Base-by-base conservation (phyloP, 2,797 vertebrate species). In the Tauraco hartlaubi region DNA sequence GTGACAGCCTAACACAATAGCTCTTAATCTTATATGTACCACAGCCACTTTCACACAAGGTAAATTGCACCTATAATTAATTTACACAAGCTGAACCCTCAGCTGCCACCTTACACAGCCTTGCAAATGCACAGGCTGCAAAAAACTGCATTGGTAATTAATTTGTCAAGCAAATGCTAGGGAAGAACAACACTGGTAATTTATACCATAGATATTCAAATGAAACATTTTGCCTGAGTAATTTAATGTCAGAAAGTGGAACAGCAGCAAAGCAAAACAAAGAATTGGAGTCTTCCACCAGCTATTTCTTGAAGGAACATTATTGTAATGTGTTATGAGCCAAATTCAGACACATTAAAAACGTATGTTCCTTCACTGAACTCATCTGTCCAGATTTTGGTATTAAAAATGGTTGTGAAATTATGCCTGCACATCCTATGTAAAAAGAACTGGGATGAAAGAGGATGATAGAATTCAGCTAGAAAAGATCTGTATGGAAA, bases 171-270 rank as follows among this genome's bases (percentile, higher is more conserved):
- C 58, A 97, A 97, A 97, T 97, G 85, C 90, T 96, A 94, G 95
- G 88, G 92, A 63, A 89, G 90, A 96, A 84, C 93, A 98, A 96
- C 94, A 97, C 91, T 95, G 76, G 97, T 94, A 97, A 98, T 98
- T 98, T 97, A 96, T 80, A 91, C 95, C 82, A 97, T 87, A 97
- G 97, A 97, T 97, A 97, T 95, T 98, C 96, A 98, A 97, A 98
- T 97, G 95, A 97, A 97, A 92, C 94, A 90, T 94, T 37, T 15
- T 46, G 75, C 86, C 95, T 90, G 58, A 91, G 87, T 92, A 96
- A 95, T 97, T 97, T 94, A 54, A 84, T 82, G 92, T 94, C 92
- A 97, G 76, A 81, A 58, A 95, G 91, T 44, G 96, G 80, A 96
- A 91, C 13, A 86, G 86, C 21, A 0, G 3, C 76, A 94, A 86